Percentiles rank a stretch among this genome's conserved stretches.
Evolutionary conservation across 2,113 vertebrate species (phyloP).

Genomic region (Perccottus glenii): DNA sequence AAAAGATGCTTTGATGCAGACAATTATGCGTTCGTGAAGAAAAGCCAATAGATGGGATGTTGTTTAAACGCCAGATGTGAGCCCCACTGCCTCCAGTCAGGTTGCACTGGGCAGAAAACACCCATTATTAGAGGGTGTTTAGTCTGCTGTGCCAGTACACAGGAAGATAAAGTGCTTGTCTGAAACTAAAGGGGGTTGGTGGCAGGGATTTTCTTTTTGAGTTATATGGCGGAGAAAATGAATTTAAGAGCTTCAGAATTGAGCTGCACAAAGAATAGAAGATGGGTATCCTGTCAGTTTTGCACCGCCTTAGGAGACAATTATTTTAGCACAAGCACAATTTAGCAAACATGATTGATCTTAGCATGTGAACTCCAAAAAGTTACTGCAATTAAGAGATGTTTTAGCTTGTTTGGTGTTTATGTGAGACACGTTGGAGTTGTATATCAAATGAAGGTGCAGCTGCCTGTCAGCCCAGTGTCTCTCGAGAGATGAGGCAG

Average conservation of each 20-base stretch:
- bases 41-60: slow-evolving; percentile 8
- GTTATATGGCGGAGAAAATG: slow-evolving; percentile 43
- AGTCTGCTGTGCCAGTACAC: slow-evolving; percentile 53
- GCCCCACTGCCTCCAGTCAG: slow-evolving; percentile 42
- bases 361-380: not conserved
- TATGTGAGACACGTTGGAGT: slow-evolving; percentile 15
- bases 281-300: slow-evolving; percentile 38
- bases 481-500: slow-evolving; percentile 26
- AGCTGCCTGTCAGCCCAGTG: slow-evolving; percentile 28
- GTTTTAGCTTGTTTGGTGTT: slow-evolving; percentile 11
- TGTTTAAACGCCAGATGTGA: slow-evolving; percentile 44
- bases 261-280: slow-evolving; percentile 21
- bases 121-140: slow-evolving; percentile 57
- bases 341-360: slow-evolving; percentile 15
- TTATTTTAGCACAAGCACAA: slow-evolving; percentile 35
- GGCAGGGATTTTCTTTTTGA: slow-evolving; percentile 55
- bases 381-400: slow-evolving; percentile 1
- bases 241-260: slow-evolving; percentile 32
- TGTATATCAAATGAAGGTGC: slow-evolving; percentile 31
- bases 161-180: slow-evolving; percentile 62
- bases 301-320: slow-evolving; percentile 13
- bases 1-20: slow-evolving; percentile 10
- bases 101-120: slow-evolving; percentile 34
- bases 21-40: not conserved
- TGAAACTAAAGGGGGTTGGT: slow-evolving; percentile 44